phyloP scores from a whole-genome alignment of 1,140 invertebrate species.

The Atopsyche davidsoni region DNA sequence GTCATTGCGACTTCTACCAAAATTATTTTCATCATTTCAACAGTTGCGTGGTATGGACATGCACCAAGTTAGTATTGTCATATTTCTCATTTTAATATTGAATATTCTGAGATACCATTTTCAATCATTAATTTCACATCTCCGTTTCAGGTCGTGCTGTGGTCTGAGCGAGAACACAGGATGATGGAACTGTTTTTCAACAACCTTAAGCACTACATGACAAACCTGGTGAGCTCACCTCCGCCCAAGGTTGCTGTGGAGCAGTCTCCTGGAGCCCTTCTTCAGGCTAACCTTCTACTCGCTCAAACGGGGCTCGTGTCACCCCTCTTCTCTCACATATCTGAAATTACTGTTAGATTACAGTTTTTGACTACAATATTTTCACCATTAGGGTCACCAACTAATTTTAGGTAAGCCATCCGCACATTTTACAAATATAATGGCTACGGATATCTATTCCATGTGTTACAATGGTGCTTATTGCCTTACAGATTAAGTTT shows the following conservation, averaged over 20 bases:
- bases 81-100: neutral
- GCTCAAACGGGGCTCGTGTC: constrained; percentile 31
- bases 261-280: constrained; percentile 22
- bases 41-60: constrained; percentile 78
- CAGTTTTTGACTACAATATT: constrained; percentile 90
- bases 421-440: too few relatives aligned
- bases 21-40: constrained; percentile 86
- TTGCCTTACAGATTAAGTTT: constrained; percentile 62
- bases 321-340: constrained; percentile 74
- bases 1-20: constrained; percentile 80
- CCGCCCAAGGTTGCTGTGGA: constrained; percentile 32
- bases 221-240: constrained; percentile 33
- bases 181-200: constrained; percentile 93
- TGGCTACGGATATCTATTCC: too few relatives aligned
- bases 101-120: neutral
- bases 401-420: constrained; percentile 74
- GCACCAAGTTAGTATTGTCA: constrained; percentile 49
- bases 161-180: constrained; percentile 82
- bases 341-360: constrained; percentile 82
- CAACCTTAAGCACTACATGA: constrained; percentile 65
- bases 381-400: constrained; percentile 82
- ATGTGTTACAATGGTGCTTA: too few relatives aligned
- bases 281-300: constrained; percentile 32
- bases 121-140: too few relatives aligned
- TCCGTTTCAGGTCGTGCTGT: constrained; percentile 63